phyloP scores from a whole-genome alignment of 35 echinoderm and acorn worm species.

The Chiridota heheva region DNA sequence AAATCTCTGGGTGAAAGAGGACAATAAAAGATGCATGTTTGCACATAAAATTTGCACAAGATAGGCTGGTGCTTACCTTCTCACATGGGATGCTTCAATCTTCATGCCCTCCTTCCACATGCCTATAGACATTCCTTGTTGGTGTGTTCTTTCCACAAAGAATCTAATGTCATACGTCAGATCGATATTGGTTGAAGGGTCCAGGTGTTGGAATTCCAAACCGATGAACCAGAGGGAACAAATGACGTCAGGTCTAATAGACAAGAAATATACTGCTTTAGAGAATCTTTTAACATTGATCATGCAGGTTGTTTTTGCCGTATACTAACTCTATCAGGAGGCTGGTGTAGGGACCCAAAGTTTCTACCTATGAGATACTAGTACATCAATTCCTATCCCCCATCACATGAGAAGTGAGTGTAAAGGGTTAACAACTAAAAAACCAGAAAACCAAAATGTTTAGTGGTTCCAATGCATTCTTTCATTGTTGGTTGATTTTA shows the following conservation, averaged over 20 bases:
- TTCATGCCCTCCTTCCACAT: slow-evolving; percentile 97
- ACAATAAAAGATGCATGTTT: not conserved
- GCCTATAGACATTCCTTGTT: slow-evolving; percentile 64
- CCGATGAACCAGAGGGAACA: slow-evolving; percentile 95
- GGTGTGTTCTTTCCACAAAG: slow-evolving; percentile 88
- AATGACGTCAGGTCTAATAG: slow-evolving; percentile 61
- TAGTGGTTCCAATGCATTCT: too few species aligned
- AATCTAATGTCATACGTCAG: slow-evolving; percentile 95
- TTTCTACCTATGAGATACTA: too few species aligned
- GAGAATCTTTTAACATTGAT: not conserved
- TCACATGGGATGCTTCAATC: slow-evolving; percentile 98
- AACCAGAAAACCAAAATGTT: too few species aligned
- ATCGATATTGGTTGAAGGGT: slow-evolving; percentile 78
- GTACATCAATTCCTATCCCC: too few species aligned
- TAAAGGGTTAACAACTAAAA: too few species aligned
- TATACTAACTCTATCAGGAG: not conserved
- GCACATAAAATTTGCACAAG: too few species aligned
- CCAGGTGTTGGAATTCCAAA: slow-evolving; percentile 80
- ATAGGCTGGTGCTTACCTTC: slow-evolving; percentile 69
- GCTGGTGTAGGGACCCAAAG: not conserved
- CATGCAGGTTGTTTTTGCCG: not conserved
- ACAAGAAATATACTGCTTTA: not conserved
- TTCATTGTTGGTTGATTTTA: too few species aligned
- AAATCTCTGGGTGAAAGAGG: not conserved
- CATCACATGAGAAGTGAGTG: too few species aligned